These are phyloP conservation scores for Mungos mungo DNA, from an alignment of 2,113 vertebrate species.

Conservation along the genomic window DNA sequence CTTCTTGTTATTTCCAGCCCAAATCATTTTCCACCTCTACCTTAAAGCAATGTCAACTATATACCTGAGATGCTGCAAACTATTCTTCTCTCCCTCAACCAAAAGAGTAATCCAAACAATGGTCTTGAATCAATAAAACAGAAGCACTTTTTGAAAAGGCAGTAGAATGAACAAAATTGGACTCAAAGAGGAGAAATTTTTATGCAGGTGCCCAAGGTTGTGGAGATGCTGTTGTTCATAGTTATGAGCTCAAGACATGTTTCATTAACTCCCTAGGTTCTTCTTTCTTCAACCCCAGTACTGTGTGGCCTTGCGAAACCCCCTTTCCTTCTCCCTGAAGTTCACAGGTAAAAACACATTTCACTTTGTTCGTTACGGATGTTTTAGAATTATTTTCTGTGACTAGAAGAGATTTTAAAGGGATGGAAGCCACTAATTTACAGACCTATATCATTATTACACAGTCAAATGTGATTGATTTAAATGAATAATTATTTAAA, in stretches of 20 bases:
- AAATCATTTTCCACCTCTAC: background rate
- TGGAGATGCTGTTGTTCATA: background rate
- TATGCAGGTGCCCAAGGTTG: background rate
- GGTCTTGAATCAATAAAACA: background rate
- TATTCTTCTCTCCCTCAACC: background rate
- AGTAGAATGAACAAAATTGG: background rate
- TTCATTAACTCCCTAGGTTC: background rate
- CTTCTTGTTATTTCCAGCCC: background rate
- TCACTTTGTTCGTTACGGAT: background rate
- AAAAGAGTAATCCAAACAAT: background rate
- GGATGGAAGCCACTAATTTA: background rate
- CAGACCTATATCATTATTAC: background rate
- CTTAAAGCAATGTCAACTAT: background rate
- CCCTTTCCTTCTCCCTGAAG: background rate
- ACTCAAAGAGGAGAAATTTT: background rate
- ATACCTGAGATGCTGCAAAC: background rate
- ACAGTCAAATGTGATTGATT: background rate
- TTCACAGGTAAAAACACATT: background rate
- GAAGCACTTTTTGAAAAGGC: background rate
- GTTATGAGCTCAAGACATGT: background rate
- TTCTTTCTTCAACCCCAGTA: background rate
- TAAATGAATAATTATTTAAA: slow-evolving; percentile 20
- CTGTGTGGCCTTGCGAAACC: fast-evolving
- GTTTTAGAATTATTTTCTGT: slow-evolving; percentile 19
- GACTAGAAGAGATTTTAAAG: background rate